Conservation (phyloP, 2,113 vertebrate genomes). For the Coturnix japonica region DNA sequence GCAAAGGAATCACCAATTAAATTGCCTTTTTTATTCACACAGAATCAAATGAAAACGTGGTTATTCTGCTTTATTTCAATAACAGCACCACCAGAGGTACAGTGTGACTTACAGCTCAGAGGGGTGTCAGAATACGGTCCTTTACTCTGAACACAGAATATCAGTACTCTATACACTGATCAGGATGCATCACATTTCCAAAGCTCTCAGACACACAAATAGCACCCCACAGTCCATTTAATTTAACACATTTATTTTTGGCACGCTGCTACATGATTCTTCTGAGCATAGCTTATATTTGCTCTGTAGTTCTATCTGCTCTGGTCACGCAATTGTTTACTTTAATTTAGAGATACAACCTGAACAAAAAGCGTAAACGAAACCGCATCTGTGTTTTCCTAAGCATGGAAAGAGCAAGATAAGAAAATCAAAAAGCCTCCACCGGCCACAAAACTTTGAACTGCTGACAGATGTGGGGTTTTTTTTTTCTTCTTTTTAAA, state of each 20-base stretch:
- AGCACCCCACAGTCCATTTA: not conserved
- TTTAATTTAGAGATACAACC: constrained; percentile 19
- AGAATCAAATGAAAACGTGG: not conserved
- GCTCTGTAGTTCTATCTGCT: not conserved
- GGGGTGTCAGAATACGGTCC: not conserved
- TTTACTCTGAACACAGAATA: not conserved
- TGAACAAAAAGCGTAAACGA: not conserved
- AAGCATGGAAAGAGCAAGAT: constrained; percentile 9
- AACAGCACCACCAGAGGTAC: not conserved
- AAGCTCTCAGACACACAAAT: not conserved
- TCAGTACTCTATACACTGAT: not conserved
- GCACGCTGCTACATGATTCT: not conserved
- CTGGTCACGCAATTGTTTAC: not conserved
- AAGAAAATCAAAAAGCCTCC: constrained; percentile 48
- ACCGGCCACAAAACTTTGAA: constrained; percentile 28
- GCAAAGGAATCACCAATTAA: not conserved
- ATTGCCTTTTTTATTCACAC: not conserved
- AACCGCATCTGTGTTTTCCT: constrained; percentile 1
- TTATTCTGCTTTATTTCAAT: not conserved
- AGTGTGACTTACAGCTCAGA: not conserved
- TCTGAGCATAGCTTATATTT: not conserved
- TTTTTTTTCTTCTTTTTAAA: not conserved
- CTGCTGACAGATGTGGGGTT: not conserved
- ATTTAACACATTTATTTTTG: not conserved
- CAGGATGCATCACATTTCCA: not conserved